Evolutionary conservation across 2,888 invertebrate genomes (phyloP).

Genomic region (Eledone cirrhosa): DNA sequence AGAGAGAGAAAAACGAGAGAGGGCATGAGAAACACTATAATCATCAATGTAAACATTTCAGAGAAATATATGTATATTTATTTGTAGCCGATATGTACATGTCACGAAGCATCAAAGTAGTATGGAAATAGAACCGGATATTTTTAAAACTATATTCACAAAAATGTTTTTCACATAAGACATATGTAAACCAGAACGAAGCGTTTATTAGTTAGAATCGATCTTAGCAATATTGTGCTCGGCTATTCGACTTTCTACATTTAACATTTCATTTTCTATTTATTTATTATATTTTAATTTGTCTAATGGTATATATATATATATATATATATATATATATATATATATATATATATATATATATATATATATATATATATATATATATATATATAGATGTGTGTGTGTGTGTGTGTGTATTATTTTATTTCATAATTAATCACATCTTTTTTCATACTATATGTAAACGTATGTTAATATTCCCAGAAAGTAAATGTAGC

Average conservation of each 20-base stretch:
- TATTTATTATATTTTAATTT: neutral
- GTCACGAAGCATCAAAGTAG: too few species aligned
- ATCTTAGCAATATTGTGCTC: neutral
- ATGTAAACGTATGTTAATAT: neutral
- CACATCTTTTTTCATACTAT: neutral
- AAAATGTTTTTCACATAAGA: too few species aligned
- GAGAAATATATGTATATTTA: too few species aligned
- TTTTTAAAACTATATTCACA: too few species aligned
- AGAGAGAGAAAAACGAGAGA: too few species aligned
- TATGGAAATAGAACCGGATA: too few species aligned
- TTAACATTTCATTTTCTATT: neutral
- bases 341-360: neutral
- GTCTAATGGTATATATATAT: neutral
- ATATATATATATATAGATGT: neutral
- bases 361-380: conserved; percentile 4
- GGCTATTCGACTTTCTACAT: neutral
- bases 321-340: neutral
- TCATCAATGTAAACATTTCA: too few species aligned
- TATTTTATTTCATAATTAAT: neutral
- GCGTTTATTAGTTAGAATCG: too few species aligned
- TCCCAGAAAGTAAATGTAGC: neutral
- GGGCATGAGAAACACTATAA: too few species aligned
- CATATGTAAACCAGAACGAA: too few species aligned
- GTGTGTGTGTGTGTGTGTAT: neutral
- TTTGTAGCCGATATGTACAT: too few species aligned